Percentiles rank a stretch among this genome's conserved stretches.
Evolutionary conservation across 2,888 invertebrate species (phyloP).

Genomic region (Gnatocerus cornutus): DNA sequence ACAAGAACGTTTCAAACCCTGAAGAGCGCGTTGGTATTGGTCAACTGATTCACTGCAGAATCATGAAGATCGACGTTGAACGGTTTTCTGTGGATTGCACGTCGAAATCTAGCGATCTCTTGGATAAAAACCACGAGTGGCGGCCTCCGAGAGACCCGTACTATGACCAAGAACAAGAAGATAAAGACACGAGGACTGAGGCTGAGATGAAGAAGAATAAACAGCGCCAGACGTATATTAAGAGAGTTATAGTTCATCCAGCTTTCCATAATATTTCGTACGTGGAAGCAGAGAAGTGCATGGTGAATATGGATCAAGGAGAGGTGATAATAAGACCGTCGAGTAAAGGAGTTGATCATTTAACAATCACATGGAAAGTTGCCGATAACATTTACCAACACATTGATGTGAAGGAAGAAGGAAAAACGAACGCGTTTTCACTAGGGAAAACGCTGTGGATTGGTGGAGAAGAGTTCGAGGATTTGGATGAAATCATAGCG

Average conservation of each 20-base stretch:
- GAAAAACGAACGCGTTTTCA: slow-evolving; percentile 97
- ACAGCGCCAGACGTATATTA: slow-evolving; percentile 90
- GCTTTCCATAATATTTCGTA: slow-evolving; percentile 97
- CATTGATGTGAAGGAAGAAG: slow-evolving; percentile 95
- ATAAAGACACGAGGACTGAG: slow-evolving; percentile 84
- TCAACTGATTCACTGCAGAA: slow-evolving; percentile 89
- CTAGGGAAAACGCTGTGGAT: slow-evolving; percentile 92
- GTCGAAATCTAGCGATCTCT: slow-evolving; percentile 92
- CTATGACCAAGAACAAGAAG: slow-evolving; percentile 91
- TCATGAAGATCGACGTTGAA: slow-evolving; percentile 97
- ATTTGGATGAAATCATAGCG: slow-evolving; percentile 99
- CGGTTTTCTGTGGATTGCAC: slow-evolving; percentile 95
- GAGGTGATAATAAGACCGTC: slow-evolving; percentile 97
- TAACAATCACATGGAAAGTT: slow-evolving; percentile 99
- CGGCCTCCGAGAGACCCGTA: slow-evolving; percentile 90
- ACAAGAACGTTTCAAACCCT: slow-evolving; percentile 94
- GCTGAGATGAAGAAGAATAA: slow-evolving; percentile 88
- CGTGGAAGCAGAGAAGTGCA: slow-evolving; percentile 91
- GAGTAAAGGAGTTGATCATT: slow-evolving; percentile 95
- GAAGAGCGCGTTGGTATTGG: slow-evolving; percentile 91
- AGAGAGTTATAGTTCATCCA: slow-evolving; percentile 97
- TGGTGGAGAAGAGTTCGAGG: slow-evolving; percentile 95
- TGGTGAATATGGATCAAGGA: slow-evolving; percentile 95
- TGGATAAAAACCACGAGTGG: slow-evolving; percentile 94
- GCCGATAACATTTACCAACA: slow-evolving; percentile 95